These are phyloP conservation scores for Cosmia trapezina DNA, from an alignment of 2,888 invertebrate species.

Conservation along the genomic window DNA sequence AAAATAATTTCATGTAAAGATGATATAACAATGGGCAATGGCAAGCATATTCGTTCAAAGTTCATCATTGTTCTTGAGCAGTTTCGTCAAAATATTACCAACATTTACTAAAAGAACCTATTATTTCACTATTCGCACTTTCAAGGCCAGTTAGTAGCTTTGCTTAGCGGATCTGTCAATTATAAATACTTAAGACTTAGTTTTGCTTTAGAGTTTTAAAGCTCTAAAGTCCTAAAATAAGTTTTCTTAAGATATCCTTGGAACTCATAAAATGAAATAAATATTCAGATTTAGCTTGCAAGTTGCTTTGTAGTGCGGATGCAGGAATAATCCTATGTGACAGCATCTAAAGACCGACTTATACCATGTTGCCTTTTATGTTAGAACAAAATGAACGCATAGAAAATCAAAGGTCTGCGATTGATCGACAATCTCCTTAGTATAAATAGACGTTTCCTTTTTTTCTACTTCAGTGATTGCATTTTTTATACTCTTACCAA, in stretches of 20 bases:
- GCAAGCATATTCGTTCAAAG: constrained; percentile 67
- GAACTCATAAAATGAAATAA: neutral
- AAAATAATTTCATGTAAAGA: constrained; percentile 67
- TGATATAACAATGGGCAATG: constrained; percentile 71
- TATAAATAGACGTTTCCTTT: constrained; percentile 35
- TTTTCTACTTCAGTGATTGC: constrained; percentile 47
- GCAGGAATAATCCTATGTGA: constrained; percentile 24
- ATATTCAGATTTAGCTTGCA: constrained; percentile 1
- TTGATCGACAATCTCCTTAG: constrained; percentile 7
- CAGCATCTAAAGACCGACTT: constrained; percentile 7
- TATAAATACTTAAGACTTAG: neutral
- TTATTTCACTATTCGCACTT: constrained; percentile 32
- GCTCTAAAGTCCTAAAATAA: neutral
- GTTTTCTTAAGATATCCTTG: neutral
- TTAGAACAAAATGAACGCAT: constrained; percentile 7
- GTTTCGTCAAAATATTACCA: constrained; percentile 56
- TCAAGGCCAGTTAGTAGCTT: constrained; percentile 50
- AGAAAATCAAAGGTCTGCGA: constrained; percentile 28
- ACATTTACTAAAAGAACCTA: constrained; percentile 43
- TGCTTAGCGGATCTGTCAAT: constrained; percentile 6
- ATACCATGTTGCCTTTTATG: constrained; percentile 12
- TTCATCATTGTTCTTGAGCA: constrained; percentile 63
- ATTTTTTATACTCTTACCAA: constrained; percentile 25
- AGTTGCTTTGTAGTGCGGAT: constrained; percentile 24
- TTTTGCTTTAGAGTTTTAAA: neutral